A percentile compares a stretch with the other conserved stretches of the same genome.
phyloP scores from a whole-genome alignment of 2,888 invertebrate species.

The Linyphia triangularis region DNA sequence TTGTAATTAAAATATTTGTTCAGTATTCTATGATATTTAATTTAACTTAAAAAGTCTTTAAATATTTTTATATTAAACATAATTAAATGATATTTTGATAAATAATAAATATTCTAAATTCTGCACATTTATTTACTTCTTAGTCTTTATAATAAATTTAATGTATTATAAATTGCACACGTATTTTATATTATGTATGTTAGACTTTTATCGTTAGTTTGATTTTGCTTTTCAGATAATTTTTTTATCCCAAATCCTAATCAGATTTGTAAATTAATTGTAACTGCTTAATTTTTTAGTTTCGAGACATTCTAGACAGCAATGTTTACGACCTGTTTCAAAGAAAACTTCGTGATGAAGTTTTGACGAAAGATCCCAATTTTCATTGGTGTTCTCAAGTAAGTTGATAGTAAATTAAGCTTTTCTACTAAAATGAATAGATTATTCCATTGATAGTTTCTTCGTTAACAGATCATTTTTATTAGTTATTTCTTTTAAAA shows the following conservation, averaged over 20 bases:
- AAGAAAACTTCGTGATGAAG: slow-evolving; percentile 92
- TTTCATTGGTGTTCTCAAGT: slow-evolving; percentile 97
- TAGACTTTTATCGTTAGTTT: not conserved
- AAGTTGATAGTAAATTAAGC: too few species aligned
- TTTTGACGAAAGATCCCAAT: slow-evolving; percentile 94
- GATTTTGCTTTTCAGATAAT: not conserved
- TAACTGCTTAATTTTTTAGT: too few species aligned
- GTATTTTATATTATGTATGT: not conserved
- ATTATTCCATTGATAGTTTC: not conserved
- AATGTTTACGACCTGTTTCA: slow-evolving; percentile 92
- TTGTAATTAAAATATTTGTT: too few species aligned
- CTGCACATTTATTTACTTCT: not conserved
- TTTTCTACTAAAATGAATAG: not conserved
- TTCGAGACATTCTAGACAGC: slow-evolving; percentile 86
- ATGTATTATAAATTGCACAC: not conserved
- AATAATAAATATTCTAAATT: not conserved
- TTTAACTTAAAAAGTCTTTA: too few species aligned
- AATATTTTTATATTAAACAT: not conserved
- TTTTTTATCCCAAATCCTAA: not conserved
- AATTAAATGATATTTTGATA: not conserved
- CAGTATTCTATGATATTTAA: too few species aligned
- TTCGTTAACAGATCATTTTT: not conserved
- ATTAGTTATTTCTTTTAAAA: not conserved
- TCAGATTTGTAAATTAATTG: not conserved
- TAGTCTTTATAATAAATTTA: not conserved